phyloP scores from a whole-genome alignment of 2,888 invertebrate genomes.

The Coelinius sp. region DNA sequence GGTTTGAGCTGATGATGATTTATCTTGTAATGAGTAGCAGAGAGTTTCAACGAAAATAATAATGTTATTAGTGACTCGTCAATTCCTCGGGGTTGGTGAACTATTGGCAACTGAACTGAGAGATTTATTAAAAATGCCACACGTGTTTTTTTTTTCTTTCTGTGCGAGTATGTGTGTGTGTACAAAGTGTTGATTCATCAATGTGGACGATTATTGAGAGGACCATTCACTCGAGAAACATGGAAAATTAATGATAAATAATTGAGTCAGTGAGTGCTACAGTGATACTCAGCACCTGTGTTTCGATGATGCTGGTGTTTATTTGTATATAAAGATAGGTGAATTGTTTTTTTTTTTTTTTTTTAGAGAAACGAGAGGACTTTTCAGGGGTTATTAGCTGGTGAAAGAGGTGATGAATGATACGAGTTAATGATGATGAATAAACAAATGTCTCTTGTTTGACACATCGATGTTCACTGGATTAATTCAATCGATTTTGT shows the following conservation, averaged over 20 bases:
- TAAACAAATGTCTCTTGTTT: background rate
- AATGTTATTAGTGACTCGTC: conserved; percentile 53
- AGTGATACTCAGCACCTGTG: conserved; percentile 32
- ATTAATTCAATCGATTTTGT: background rate
- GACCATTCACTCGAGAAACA: conserved; percentile 3
- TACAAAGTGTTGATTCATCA: conserved; percentile 54
- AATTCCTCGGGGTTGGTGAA: conserved; percentile 54
- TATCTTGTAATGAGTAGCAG: conserved; percentile 36
- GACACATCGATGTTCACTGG: conserved; percentile 13
- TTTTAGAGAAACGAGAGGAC: conserved; percentile 20
- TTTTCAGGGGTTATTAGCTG: conserved; percentile 17
- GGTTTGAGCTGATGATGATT: conserved; percentile 17
- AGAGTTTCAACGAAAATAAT: conserved; percentile 41
- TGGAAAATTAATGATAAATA: conserved; percentile 30
- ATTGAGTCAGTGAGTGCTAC: conserved; percentile 30
- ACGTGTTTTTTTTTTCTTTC: conserved; percentile 44
- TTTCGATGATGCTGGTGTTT: conserved; percentile 29
- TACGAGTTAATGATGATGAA: conserved; percentile 1
- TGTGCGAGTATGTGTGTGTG: conserved; percentile 46
- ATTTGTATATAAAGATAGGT: conserved; percentile 36
- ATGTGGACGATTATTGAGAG: conserved; percentile 39
- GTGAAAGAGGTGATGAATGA: background rate
- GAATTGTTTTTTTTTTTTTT: conserved; percentile 10
- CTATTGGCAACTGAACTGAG: conserved; percentile 40
- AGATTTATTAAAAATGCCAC: conserved; percentile 40